A percentile compares a stretch with the other conserved stretches of the same genome.
Conservation (phyloP, 2,888 invertebrate genomes). For the Nebria brevicollis region DNA sequence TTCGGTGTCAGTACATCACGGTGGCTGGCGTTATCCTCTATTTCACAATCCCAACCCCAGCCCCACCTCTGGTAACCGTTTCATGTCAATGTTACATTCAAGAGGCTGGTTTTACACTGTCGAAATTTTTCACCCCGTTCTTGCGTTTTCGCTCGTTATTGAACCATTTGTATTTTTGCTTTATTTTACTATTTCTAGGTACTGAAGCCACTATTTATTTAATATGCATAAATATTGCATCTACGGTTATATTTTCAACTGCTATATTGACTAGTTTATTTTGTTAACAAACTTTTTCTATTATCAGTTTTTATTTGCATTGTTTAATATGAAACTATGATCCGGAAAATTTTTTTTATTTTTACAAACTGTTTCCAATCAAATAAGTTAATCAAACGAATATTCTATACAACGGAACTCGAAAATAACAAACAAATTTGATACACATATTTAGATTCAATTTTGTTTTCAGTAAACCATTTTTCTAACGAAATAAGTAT, state of each 20-base stretch:
- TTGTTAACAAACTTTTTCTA: too few relatives aligned
- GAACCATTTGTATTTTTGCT: background rate
- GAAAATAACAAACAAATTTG: too few relatives aligned
- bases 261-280: background rate
- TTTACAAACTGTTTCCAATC: too few relatives aligned
- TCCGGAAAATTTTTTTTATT: too few relatives aligned
- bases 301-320: too few relatives aligned
- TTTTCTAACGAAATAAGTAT: too few relatives aligned
- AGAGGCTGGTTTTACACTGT: background rate
- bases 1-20: conserved; percentile 4
- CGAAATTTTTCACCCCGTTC: background rate
- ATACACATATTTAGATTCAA: too few relatives aligned
- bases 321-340: too few relatives aligned
- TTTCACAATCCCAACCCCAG: background rate
- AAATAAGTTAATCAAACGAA: too few relatives aligned
- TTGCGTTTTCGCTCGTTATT: background rate
- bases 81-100: background rate
- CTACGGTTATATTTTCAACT: background rate
- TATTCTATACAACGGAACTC: too few relatives aligned
- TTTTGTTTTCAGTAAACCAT: too few relatives aligned
- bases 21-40: conserved; percentile 2
- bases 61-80: background rate
- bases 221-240: background rate
- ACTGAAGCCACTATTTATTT: background rate
- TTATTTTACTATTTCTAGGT: background rate